phyloP scores from a whole-genome alignment of 2,888 invertebrate genomes.

The Ligdia adustata region DNA sequence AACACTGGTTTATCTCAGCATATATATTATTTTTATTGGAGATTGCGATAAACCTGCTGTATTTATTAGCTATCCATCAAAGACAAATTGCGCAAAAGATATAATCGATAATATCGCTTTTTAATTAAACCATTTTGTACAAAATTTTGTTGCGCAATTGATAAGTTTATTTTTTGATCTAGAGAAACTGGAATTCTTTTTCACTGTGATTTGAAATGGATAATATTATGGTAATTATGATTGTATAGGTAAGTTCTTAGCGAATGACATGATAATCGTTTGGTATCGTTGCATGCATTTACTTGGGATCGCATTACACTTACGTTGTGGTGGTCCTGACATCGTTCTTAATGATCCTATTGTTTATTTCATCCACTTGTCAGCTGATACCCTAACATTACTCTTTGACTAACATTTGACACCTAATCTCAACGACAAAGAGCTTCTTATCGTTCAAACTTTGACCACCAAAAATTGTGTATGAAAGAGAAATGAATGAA shows the following conservation, averaged over 20 bases:
- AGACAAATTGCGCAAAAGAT: constrained; percentile 2
- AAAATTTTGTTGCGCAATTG: constrained; percentile 5
- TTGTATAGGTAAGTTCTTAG: constrained; percentile 24
- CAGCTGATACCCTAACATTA: constrained; percentile 45
- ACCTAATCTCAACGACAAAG: constrained; percentile 39
- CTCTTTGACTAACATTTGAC: constrained; percentile 1
- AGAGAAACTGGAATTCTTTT: no score
- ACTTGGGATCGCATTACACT: constrained; percentile 36
- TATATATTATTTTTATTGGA: no score
- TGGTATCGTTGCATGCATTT: constrained; percentile 1
- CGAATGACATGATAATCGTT: constrained; percentile 5
- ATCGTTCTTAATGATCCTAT: constrained; percentile 79
- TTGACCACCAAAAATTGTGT: constrained; percentile 32
- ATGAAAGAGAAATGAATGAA: constrained; percentile 65
- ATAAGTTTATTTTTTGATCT: no score
- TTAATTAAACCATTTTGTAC: constrained; percentile 1
- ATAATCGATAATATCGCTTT: constrained; percentile 7
- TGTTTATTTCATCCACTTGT: constrained; percentile 75
- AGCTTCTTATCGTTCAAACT: constrained; percentile 40
- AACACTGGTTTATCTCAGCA: no score
- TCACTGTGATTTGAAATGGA: no score
- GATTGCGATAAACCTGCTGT: no score
- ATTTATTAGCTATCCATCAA: constrained; percentile 8
- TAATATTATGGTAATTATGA: no score
- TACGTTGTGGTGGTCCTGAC: constrained; percentile 72